A percentile compares a stretch with the other conserved stretches of the same genome.
Evolutionary conservation across 2,888 invertebrate genomes (phyloP).

Genomic region (Cylindroiulus punctatus): DNA sequence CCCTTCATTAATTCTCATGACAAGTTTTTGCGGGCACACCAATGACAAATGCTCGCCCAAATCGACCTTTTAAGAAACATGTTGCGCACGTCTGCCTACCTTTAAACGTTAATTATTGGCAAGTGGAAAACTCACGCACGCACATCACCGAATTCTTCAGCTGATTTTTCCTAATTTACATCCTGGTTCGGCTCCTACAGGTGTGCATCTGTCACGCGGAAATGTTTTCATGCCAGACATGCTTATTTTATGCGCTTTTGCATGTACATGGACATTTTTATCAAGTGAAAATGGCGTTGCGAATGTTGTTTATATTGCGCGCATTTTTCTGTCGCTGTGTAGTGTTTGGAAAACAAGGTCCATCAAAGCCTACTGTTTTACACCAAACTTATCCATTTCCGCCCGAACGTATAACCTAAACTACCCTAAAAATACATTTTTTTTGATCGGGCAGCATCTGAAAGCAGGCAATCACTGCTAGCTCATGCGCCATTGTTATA

Average conservation of each 20-base stretch:
- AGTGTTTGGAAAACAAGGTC: too few relatives aligned
- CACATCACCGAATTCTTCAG: neutral
- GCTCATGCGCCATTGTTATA: too few relatives aligned
- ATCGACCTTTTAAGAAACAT: neutral
- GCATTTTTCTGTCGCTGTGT: neutral
- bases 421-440: too few relatives aligned
- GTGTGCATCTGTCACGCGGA: neutral
- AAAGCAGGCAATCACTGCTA: too few relatives aligned
- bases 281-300: too few relatives aligned
- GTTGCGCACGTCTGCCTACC: neutral
- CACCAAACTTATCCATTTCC: too few relatives aligned
- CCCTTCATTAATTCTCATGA: slow-evolving; percentile 25
- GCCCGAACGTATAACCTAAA: too few relatives aligned
- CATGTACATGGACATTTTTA: neutral
- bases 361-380: too few relatives aligned
- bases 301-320: too few relatives aligned
- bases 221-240: neutral
- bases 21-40: neutral
- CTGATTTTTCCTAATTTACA: slow-evolving; percentile 18
- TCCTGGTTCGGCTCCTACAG: neutral
- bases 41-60: slow-evolving; percentile 28
- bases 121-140: slow-evolving; percentile 10
- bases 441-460: too few relatives aligned
- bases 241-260: neutral
- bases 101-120: slow-evolving; percentile 30